Percentiles rank a stretch among this genome's conserved stretches.
Conservation (phyloP, 1,140 invertebrate genomes). For the Drosophila varians region DNA sequence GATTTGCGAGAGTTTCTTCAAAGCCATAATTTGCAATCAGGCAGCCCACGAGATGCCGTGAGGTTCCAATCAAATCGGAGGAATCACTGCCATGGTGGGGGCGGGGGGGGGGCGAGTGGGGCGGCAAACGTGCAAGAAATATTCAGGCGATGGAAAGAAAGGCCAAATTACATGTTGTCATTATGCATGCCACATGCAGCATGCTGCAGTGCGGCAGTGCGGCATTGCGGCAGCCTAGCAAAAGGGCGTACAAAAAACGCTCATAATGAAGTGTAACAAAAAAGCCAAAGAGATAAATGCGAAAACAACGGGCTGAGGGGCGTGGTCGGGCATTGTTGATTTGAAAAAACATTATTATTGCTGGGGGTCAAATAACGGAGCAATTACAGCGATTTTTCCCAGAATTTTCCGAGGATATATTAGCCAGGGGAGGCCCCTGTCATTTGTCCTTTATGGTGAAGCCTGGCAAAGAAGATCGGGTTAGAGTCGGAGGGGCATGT, state of each 20-base stretch:
- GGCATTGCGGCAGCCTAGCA: background rate
- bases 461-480: too few species aligned
- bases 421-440: background rate
- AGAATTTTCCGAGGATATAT: background rate
- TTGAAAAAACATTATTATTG: too few species aligned
- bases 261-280: constrained; percentile 72
- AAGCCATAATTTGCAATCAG: constrained; percentile 56
- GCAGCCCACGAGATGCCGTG: constrained; percentile 49
- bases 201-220: too few species aligned
- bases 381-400: background rate
- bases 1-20: constrained; percentile 4
- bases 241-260: constrained; percentile 21
- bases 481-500: too few species aligned
- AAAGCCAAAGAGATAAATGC: background rate
- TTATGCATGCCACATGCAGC: constrained; percentile 57
- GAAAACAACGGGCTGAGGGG: background rate
- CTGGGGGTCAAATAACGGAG: background rate
- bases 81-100: too few species aligned
- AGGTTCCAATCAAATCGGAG: constrained; percentile 17
- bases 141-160: constrained; percentile 61
- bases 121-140: constrained; percentile 49
- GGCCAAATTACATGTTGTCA: constrained; percentile 75
- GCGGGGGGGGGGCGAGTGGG: background rate
- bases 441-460: background rate
- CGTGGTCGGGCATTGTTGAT: background rate